phyloP scores from a whole-genome alignment of 2,113 vertebrate species.

The Ameiurus melas region DNA sequence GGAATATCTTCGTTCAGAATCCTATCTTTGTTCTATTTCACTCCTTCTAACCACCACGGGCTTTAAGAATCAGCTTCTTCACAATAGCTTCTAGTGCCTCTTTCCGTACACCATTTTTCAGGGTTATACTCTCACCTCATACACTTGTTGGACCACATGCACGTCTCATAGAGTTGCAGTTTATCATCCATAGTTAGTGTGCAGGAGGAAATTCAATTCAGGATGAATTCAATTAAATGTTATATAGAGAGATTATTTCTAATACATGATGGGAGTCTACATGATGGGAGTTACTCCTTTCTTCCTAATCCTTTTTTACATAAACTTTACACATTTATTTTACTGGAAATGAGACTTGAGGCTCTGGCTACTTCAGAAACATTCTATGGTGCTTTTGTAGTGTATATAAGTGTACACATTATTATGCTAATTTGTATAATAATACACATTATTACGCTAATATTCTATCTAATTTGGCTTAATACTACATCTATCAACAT shows the following conservation, averaged over 20 bases:
- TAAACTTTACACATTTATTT: neutral
- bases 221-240: too few relatives aligned
- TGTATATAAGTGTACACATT: neutral
- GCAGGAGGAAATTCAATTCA: too few relatives aligned
- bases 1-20: neutral
- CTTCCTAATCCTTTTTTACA: neutral
- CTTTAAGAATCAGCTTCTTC: neutral
- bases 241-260: neutral
- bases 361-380: neutral
- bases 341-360: neutral
- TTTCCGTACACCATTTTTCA: neutral
- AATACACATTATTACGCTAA: neutral
- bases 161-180: neutral
- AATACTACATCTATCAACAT: neutral
- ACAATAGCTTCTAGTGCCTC: neutral
- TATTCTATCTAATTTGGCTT: neutral
- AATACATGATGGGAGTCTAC: neutral
- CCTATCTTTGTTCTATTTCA: neutral
- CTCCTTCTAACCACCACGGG: neutral
- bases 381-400: neutral
- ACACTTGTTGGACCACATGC: neutral
- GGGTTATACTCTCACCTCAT: neutral
- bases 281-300: neutral
- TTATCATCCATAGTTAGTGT: neutral
- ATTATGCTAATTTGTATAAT: too few relatives aligned